Conservation (phyloP, 2,888 invertebrate species). For the Pyrrhosoma nymphula region DNA sequence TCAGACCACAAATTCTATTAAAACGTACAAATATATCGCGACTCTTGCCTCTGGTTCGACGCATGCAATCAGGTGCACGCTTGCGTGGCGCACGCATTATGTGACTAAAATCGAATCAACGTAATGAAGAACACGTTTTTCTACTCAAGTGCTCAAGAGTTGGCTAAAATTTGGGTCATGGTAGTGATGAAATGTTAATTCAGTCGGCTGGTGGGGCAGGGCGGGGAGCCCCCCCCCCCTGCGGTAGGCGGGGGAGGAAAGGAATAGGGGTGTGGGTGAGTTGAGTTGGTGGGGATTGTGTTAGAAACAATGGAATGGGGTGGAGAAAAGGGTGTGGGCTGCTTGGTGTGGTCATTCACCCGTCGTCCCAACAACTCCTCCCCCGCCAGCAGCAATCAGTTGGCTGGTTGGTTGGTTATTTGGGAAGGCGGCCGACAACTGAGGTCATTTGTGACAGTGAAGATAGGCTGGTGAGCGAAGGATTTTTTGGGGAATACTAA, state of each 20-base stretch:
- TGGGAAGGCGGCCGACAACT: no score
- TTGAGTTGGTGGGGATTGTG: neutral
- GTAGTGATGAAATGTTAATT: constrained; percentile 46
- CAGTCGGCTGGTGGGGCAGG: neutral
- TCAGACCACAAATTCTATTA: neutral
- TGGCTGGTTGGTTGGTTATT: no score
- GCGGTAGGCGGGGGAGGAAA: neutral
- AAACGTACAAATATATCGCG: neutral
- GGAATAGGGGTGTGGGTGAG: neutral
- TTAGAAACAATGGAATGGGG: neutral
- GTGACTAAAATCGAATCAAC: neutral
- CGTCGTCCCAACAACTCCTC: neutral
- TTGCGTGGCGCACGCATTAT: neutral
- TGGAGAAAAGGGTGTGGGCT: neutral
- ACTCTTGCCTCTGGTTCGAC: neutral
- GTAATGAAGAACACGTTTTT: constrained; percentile 8
- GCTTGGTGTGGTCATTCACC: neutral
- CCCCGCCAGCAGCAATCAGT: neutral
- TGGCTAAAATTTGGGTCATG: constrained; percentile 20
- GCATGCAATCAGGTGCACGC: constrained; percentile 13
- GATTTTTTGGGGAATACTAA: no score
- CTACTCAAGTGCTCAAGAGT: neutral
- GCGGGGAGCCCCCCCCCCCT: no score
- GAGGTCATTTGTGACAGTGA: no score
- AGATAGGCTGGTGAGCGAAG: no score